A percentile compares a stretch with the other conserved stretches of the same genome.
These are phyloP conservation scores for Thumatha senex DNA, from an alignment of 2,888 invertebrate species.

Conservation along the genomic window DNA sequence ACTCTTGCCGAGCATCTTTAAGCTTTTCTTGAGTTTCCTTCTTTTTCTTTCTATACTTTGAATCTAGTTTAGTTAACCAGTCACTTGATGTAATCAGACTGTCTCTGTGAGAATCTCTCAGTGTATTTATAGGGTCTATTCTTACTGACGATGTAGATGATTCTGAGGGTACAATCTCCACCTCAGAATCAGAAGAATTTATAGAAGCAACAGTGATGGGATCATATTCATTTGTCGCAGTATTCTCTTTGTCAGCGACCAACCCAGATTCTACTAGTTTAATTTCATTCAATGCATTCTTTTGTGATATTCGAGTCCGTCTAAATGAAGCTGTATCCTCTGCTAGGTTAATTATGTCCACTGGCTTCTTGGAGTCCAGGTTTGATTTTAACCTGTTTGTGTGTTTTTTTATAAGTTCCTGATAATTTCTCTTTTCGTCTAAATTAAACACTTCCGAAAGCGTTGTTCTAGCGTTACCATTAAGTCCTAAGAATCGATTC, in stretches of 20 bases:
- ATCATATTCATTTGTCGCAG: conserved; percentile 62
- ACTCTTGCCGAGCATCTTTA: conserved; percentile 72
- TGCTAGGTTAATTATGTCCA: conserved; percentile 60
- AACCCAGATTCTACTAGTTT: conserved; percentile 59
- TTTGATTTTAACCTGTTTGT: conserved; percentile 51
- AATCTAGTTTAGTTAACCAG: conserved; percentile 80
- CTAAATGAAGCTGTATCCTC: conserved; percentile 66
- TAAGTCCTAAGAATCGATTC: conserved; percentile 56
- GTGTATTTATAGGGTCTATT: conserved; percentile 79
- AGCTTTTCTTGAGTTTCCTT: conserved; percentile 69
- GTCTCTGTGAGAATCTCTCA: conserved; percentile 82
- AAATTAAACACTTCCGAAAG: conserved; percentile 80
- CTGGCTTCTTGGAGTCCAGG: conserved; percentile 43
- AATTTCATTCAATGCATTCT: conserved; percentile 62
- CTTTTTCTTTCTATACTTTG: conserved; percentile 71
- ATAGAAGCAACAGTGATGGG: conserved; percentile 73
- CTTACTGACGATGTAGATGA: conserved; percentile 67
- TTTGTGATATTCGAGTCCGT: conserved; percentile 61
- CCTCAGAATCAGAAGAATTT: conserved; percentile 74
- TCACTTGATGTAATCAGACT: conserved; percentile 73
- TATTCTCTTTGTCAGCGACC: conserved; percentile 52
- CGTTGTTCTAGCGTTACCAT: conserved; percentile 63
- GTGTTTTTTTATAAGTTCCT: conserved; percentile 76
- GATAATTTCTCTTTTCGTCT: conserved; percentile 82
- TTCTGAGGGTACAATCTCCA: conserved; percentile 70